Evolutionary conservation across 2,888 invertebrate genomes (phyloP).

Genomic region (Poecilobothrus nobilitatus): DNA sequence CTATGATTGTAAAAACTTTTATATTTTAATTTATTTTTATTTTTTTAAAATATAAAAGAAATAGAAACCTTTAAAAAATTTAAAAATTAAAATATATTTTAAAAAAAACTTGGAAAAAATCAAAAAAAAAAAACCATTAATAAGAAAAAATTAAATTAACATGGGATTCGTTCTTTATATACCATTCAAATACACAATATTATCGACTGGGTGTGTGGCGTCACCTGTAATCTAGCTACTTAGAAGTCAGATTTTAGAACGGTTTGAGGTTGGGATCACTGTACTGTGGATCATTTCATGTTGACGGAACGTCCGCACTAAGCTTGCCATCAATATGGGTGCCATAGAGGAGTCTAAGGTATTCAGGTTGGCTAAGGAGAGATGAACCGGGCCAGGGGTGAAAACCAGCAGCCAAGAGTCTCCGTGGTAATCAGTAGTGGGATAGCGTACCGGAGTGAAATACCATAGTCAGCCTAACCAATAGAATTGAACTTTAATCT

Average conservation of each 20-base stretch:
- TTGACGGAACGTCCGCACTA: slow-evolving; percentile 93
- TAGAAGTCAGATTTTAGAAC: slow-evolving; percentile 87
- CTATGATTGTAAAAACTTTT: no score
- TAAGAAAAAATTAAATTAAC: no score
- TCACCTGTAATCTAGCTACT: slow-evolving; percentile 96
- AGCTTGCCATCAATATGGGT: slow-evolving; percentile 96
- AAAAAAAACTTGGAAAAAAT: no score
- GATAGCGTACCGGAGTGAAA: slow-evolving; percentile 95
- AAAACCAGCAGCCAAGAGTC: slow-evolving; percentile 99
- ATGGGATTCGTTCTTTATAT: no score
- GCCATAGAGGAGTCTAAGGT: slow-evolving; percentile 71
- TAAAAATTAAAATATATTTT: no score
- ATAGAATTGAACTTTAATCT: slow-evolving; percentile 67
- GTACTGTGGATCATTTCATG: slow-evolving; percentile 50
- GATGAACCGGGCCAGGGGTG: slow-evolving; percentile 98
- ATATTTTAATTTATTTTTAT: no score
- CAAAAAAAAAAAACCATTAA: no score
- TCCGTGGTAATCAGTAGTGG: slow-evolving; percentile 98
- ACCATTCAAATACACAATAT: not conserved
- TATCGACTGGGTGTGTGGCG: slow-evolving; percentile 84
- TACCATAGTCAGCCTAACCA: slow-evolving; percentile 77
- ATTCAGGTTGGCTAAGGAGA: slow-evolving; percentile 93
- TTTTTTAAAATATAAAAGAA: no score
- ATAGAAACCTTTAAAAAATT: no score
- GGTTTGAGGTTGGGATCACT: slow-evolving; percentile 84